Conservation (phyloP, 2,888 invertebrate species). For the Dasypogon diadema region DNA sequence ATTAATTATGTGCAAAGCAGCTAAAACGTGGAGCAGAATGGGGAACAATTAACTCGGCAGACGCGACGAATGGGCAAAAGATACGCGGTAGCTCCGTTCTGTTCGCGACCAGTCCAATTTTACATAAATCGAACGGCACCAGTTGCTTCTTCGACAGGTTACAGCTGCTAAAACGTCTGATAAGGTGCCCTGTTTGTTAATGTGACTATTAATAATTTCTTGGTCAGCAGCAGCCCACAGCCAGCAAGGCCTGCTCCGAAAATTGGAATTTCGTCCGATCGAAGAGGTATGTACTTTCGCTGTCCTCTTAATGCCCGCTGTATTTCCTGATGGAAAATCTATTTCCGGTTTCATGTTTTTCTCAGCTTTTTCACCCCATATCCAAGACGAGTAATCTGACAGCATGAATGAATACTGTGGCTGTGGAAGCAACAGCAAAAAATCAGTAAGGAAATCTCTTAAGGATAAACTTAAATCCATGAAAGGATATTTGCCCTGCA, state of each 20-base stretch:
- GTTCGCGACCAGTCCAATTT: not conserved
- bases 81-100: conserved; percentile 8
- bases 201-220: too few species aligned
- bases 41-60: conserved; percentile 53
- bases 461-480: conserved; percentile 48
- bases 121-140: not conserved
- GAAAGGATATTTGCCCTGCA: conserved; percentile 43
- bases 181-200: not conserved
- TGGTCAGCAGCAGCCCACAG: conserved; percentile 4
- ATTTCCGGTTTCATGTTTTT: conserved; percentile 36
- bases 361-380: conserved; percentile 11
- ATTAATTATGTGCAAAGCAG: conserved; percentile 65
- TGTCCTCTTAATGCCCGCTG: conserved; percentile 12
- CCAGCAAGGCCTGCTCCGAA: too few species aligned
- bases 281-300: too few species aligned
- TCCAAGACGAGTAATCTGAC: conserved; percentile 34
- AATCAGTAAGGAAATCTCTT: conserved; percentile 40
- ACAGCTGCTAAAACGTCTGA: too few species aligned
- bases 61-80: conserved; percentile 32
- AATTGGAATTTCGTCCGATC: too few species aligned
- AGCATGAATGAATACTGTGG: conserved; percentile 5
- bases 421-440: not conserved
- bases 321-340: conserved; percentile 40
- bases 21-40: conserved; percentile 22
- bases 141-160: conserved; percentile 13